These are phyloP conservation scores for Elgaria multicarinata DNA, from an alignment of 2,113 vertebrate species.

Conservation along the genomic window DNA sequence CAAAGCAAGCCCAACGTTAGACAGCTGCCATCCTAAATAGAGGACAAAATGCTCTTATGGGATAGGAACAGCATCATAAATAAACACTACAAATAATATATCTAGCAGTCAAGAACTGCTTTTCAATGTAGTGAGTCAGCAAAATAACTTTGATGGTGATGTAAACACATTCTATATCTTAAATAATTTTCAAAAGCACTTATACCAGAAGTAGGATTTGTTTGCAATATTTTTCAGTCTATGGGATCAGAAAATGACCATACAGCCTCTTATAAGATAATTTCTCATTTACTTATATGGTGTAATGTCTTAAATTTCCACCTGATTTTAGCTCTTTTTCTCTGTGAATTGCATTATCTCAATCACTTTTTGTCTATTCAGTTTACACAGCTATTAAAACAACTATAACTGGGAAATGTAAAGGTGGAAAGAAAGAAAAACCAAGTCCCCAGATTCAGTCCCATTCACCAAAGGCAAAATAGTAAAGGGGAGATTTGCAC, in stretches of 20 bases:
- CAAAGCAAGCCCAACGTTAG: background rate
- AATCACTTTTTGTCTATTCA: background rate
- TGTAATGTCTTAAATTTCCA: conserved; percentile 38
- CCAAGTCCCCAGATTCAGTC: conserved; percentile 1
- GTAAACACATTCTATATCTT: background rate
- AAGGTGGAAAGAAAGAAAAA: conserved; percentile 35
- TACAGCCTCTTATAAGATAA: conserved; percentile 33
- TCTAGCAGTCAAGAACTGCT: conserved; percentile 9
- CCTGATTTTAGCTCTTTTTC: conserved; percentile 38
- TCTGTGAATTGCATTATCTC: conserved; percentile 4
- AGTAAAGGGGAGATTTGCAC: conserved; percentile 55
- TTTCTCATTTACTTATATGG: conserved; percentile 22
- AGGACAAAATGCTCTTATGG: conserved; percentile 34
- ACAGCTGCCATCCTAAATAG: background rate
- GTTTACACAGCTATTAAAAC: fast-evolving
- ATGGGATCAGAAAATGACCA: conserved; percentile 29
- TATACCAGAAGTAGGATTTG: conserved; percentile 19
- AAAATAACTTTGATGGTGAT: conserved; percentile 30
- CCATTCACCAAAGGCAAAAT: conserved; percentile 64
- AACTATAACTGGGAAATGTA: conserved; percentile 48
- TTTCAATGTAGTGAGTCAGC: conserved; percentile 17
- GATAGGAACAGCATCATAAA: background rate
- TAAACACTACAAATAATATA: conserved; percentile 16
- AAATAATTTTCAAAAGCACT: conserved; percentile 31
- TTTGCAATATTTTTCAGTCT: conserved; percentile 1